These are phyloP conservation scores for Crematogaster levior DNA, from an alignment of 2,888 invertebrate species.

Conservation along the genomic window DNA sequence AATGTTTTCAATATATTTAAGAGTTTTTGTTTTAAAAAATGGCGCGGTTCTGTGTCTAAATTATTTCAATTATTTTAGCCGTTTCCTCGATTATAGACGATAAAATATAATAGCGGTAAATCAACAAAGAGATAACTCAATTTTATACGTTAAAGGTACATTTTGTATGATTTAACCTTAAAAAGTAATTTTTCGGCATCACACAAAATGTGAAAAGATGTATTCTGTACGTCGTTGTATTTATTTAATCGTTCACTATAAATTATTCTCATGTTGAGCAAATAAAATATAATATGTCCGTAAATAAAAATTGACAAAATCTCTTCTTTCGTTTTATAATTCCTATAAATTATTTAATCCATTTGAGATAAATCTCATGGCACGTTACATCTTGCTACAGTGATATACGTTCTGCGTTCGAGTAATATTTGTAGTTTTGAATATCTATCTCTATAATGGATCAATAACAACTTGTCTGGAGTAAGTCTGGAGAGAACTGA, in stretches of 20 bases:
- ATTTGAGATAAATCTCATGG: background rate
- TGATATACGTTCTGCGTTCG: background rate
- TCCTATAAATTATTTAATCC: background rate
- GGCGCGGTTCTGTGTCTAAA: background rate
- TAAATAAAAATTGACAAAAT: background rate
- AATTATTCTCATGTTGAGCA: too few relatives aligned
- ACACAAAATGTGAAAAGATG: constrained; percentile 41
- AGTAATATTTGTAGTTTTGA: background rate
- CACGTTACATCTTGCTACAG: background rate
- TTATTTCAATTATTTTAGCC: constrained; percentile 13
- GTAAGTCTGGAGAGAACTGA: background rate
- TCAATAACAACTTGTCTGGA: background rate
- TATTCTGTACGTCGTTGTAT: background rate
- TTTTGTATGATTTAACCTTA: background rate
- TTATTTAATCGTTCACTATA: too few relatives aligned
- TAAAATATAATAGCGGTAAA: background rate
- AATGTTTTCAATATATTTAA: background rate
- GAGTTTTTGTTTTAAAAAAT: background rate
- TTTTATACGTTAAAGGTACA: background rate
- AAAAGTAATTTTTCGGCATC: background rate
- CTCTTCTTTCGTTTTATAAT: background rate
- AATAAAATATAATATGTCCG: background rate
- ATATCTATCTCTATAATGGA: background rate
- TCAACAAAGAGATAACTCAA: background rate
- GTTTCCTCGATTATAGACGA: background rate